Conservation (phyloP, 2,113 vertebrate species). For the Uropsilus gracilis region DNA sequence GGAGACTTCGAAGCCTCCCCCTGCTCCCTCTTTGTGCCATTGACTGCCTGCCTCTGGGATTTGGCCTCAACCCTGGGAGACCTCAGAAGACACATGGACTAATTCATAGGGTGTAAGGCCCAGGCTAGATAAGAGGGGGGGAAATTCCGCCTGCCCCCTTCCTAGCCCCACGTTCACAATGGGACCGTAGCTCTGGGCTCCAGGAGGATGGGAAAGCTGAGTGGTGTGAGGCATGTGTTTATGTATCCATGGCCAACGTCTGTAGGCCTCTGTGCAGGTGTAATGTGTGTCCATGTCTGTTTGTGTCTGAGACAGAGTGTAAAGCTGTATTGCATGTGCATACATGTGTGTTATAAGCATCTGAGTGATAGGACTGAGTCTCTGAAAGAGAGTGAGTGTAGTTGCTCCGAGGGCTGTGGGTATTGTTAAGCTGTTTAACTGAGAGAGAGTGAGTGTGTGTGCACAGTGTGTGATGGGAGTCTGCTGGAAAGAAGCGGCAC, state of each 20-base stretch:
- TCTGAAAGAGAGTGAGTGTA: not conserved
- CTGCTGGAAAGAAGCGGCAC: not conserved
- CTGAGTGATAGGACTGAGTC: not conserved
- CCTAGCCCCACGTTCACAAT: not conserved
- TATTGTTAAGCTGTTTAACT: no score
- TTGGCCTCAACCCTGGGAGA: not conserved
- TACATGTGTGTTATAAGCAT: not conserved
- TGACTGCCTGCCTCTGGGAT: not conserved
- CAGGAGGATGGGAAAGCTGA: not conserved
- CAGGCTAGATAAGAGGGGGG: not conserved
- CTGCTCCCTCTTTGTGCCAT: not conserved
- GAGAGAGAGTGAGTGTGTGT: no score
- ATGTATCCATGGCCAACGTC: not conserved
- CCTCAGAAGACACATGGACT: not conserved
- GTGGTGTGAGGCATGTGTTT: not conserved
- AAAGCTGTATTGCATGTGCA: not conserved
- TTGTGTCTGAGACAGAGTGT: not conserved
- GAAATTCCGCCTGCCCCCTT: not conserved
- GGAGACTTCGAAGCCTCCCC: not conserved
- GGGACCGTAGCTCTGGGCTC: not conserved
- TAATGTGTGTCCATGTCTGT: not conserved
- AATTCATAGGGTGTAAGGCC: not conserved
- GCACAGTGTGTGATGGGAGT: not conserved
- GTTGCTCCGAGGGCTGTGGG: no score
- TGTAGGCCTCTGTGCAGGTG: not conserved